Evolutionary conservation across 2,888 invertebrate species (phyloP), one percentile per base, ranked within the genome.

Genomic region (Prosopocoilus inquinatus): DNA sequence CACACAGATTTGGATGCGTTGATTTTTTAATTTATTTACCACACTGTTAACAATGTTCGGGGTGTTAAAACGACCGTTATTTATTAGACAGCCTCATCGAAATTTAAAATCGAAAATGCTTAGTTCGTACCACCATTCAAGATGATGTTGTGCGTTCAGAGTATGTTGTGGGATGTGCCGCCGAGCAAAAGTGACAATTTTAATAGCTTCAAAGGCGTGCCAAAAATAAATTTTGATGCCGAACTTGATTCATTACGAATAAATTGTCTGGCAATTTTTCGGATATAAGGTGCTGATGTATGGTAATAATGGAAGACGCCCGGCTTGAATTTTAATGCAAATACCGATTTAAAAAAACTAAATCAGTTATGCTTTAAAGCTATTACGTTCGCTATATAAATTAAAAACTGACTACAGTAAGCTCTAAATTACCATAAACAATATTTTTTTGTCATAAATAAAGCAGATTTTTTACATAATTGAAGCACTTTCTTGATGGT

Each of bases 1-100:
- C 50, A 50, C 44, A 50, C 50, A 50, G 50, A 50, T 50, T 50
- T 50, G 41, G 43, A 50, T 50, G 54, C 51, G 57, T 53, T 57
- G 55, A 58, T 58, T 61, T 59, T 59, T 63, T 63, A 62, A 62
- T 63, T 66, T 65, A 65, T 65, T 66, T 64, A 65, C 61, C 61
- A 59, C 54, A 56, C 63, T 56, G 54, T 59, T 62, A 61, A 67
- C 67, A 66, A 64, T 65, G 65, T 64, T 60, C 62, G 51, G 62
- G 60, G 66, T 66, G 65, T 65, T 68, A 67, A 68, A 64, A 58
- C 61, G 56, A 57, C 59, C 52, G 52, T 66, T 66, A 68, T 68
- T 68, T 68, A 68, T 67, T 54, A 61, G 61, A 53, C 59, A 50
- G 43, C 43, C 53, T 55, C 57, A 59, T 55, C 58, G 44, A 57